These are phyloP conservation scores for Megaptera novaeangliae DNA, from an alignment of 2,113 vertebrate species.

Conservation along the genomic window DNA sequence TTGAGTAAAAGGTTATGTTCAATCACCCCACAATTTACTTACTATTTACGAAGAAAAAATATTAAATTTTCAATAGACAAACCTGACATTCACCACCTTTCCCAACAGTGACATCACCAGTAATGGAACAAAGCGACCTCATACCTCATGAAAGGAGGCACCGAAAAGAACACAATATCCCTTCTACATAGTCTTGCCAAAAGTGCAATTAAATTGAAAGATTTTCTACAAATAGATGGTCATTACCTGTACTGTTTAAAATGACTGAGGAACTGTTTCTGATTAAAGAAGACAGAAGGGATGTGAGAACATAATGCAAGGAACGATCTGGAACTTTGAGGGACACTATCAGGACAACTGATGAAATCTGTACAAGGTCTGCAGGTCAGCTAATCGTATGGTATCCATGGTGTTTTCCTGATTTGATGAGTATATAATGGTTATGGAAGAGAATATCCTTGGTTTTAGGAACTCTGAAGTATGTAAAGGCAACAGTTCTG, in stretches of 20 bases:
- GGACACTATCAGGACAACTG: rapidly evolving
- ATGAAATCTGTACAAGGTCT: background rate
- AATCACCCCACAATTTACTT: background rate
- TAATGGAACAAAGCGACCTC: background rate
- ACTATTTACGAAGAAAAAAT: background rate
- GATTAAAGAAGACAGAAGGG: background rate
- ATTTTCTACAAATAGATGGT: background rate
- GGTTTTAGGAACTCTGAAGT: background rate
- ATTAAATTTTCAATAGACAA: background rate
- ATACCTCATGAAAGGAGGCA: background rate
- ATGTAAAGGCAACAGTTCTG: background rate
- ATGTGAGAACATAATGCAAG: background rate
- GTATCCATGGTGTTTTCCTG: background rate
- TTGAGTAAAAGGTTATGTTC: background rate
- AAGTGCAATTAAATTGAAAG: background rate
- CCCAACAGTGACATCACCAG: background rate
- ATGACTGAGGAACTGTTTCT: background rate
- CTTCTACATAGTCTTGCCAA: background rate
- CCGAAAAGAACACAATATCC: background rate
- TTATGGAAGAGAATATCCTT: background rate
- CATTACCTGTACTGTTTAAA: background rate
- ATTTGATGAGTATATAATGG: background rate
- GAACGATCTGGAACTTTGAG: background rate
- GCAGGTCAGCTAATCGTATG: rapidly evolving
- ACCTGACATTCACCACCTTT: background rate